Evolutionary conservation across 2,113 vertebrate species (phyloP).

Genomic region (Dasyurus viverrinus): DNA sequence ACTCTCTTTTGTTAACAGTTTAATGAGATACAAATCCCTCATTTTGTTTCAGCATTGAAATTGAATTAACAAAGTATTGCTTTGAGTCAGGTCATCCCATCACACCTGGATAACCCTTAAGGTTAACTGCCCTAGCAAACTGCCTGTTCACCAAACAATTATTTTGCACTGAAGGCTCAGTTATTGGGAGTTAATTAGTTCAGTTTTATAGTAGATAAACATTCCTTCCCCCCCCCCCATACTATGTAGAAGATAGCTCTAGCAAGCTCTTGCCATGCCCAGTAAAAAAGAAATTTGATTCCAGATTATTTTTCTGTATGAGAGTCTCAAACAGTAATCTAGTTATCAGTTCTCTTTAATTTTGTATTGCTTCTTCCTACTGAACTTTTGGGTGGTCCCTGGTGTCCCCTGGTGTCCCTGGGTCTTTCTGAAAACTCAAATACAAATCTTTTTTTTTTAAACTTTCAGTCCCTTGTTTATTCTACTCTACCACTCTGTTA

Average conservation of each 20-base stretch:
- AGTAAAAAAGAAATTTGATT: neutral
- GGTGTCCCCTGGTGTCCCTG: neutral
- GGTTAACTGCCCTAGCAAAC: neutral
- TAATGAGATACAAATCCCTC: neutral
- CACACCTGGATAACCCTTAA: neutral
- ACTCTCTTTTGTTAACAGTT: neutral
- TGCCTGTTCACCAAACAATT: neutral
- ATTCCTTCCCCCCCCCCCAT: fast-evolving
- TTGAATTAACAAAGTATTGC: neutral
- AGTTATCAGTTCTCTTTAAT: neutral
- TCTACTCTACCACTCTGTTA: too few species aligned
- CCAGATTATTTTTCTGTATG: neutral
- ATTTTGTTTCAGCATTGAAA: neutral
- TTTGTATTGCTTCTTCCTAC: neutral
- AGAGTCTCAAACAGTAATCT: neutral
- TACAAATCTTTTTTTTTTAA: neutral
- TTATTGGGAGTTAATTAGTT: neutral
- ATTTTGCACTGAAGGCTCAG: neutral
- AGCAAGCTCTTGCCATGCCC: neutral
- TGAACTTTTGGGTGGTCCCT: neutral
- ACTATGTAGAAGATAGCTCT: neutral
- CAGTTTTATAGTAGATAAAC: neutral
- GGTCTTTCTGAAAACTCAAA: neutral
- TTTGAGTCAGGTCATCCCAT: neutral
- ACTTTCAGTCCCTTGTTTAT: neutral